phyloP scores from a whole-genome alignment of 2,797 vertebrate genomes.

The Phyllotis vaccarum region DNA sequence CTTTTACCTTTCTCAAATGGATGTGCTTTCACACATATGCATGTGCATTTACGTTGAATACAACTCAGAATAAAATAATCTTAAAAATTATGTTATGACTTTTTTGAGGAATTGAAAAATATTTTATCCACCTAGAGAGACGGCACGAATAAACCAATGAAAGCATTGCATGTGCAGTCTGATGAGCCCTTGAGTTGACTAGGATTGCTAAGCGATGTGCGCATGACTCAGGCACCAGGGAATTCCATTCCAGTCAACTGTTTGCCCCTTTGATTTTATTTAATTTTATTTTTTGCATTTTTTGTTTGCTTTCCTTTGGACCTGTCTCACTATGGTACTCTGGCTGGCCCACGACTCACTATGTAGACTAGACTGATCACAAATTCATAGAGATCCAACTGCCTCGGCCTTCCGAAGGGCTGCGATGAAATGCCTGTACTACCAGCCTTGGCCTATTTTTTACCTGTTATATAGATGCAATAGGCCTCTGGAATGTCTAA shows the following conservation, averaged over 20 bases:
- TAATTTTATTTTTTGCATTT: no score
- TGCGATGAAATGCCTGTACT: background rate
- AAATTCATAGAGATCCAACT: background rate
- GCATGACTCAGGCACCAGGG: background rate
- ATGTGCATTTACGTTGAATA: background rate
- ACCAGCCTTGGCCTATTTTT: background rate
- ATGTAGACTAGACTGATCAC: background rate
- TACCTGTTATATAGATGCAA: background rate
- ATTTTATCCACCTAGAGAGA: background rate
- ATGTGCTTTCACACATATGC: accelerated
- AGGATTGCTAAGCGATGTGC: background rate
- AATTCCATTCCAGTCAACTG: background rate
- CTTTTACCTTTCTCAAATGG: background rate
- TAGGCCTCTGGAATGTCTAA: background rate
- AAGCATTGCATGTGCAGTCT: background rate
- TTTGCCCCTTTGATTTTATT: background rate
- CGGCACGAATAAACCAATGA: no score
- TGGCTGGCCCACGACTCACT: background rate
- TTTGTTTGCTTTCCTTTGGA: background rate
- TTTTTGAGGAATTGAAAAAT: background rate
- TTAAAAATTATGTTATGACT: background rate
- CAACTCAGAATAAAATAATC: background rate
- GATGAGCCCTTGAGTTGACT: background rate
- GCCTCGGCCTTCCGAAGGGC: background rate
- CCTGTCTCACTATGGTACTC: background rate